These are phyloP conservation scores for Danio aesculapii DNA, from an alignment of 2,797 vertebrate genomes.

Conservation along the genomic window DNA sequence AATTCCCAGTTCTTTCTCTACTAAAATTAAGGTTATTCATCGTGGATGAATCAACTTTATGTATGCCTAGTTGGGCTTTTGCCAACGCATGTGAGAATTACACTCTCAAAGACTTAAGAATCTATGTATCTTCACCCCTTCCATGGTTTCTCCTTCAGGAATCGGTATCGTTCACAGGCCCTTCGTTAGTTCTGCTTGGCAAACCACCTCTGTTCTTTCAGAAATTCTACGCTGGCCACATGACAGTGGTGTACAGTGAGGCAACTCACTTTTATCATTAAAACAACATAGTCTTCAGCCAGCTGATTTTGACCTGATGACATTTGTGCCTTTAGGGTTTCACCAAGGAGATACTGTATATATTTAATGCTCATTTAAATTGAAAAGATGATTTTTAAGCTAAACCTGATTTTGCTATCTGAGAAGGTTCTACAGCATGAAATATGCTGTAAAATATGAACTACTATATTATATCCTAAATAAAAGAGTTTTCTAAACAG, in stretches of 20 bases:
- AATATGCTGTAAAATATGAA: not conserved
- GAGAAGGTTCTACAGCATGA: not conserved
- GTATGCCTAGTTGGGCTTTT: constrained; percentile 60
- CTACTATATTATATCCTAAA: not conserved
- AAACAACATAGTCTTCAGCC: constrained; percentile 43
- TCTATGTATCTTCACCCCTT: constrained; percentile 24
- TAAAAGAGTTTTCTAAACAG: not conserved
- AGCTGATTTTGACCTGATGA: constrained; percentile 9
- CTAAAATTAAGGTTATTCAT: constrained; percentile 64
- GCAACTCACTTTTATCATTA: constrained; percentile 18
- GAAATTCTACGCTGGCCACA: constrained; percentile 48
- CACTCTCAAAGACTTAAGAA: constrained; percentile 31
- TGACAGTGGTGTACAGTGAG: constrained; percentile 46
- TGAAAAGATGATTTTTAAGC: not conserved
- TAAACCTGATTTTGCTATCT: not conserved
- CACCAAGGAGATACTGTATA: not conserved
- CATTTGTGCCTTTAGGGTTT: not conserved
- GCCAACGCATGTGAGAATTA: constrained; percentile 49
- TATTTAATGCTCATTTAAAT: not conserved
- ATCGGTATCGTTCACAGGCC: constrained; percentile 59
- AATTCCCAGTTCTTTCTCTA: constrained; percentile 63
- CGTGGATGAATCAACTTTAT: constrained; percentile 61
- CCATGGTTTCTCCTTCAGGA: constrained; percentile 56
- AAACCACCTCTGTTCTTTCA: constrained; percentile 47
- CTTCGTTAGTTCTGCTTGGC: constrained; percentile 70